Percentiles rank a stretch among this genome's conserved stretches.
Conservation (phyloP, 2,888 invertebrate species). For the Gnatocerus cornutus region DNA sequence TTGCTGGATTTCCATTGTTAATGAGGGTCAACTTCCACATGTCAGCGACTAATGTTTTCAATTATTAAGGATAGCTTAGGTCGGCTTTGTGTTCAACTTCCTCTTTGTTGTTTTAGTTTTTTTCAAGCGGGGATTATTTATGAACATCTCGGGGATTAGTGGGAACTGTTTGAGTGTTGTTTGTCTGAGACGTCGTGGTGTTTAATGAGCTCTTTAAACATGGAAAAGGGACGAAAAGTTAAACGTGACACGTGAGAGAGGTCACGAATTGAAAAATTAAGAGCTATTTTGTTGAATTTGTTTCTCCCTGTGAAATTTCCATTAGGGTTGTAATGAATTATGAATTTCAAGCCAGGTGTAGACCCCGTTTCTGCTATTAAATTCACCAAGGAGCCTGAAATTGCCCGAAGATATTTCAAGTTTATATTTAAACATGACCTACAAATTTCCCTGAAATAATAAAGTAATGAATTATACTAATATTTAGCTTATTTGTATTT, state of each 20-base stretch:
- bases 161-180: conserved; percentile 5
- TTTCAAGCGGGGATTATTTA: conserved; percentile 3
- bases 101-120: conserved; percentile 10
- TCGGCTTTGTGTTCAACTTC: background rate
- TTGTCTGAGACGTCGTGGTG: conserved; percentile 1
- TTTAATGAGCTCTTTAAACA: conserved; percentile 10
- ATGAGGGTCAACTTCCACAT: conserved; percentile 24
- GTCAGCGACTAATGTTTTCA: conserved; percentile 28
- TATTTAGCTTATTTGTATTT: conserved; percentile 8
- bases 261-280: conserved; percentile 25
- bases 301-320: background rate
- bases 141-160: background rate
- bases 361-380: conserved; percentile 1
- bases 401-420: conserved; percentile 10
- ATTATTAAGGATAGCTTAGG: conserved; percentile 21
- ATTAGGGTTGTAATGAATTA: background rate
- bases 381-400: conserved; percentile 13
- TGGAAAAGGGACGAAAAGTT: background rate
- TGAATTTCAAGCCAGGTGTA: background rate
- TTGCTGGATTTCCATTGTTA: conserved; percentile 14
- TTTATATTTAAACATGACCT: conserved; percentile 14
- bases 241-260: background rate
- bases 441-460: conserved; percentile 10
- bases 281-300: background rate
- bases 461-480: conserved; percentile 22